A percentile compares a stretch with the other conserved stretches of the same genome.
Conservation (phyloP, 2,888 invertebrate species). For the Agrypnus murinus region DNA sequence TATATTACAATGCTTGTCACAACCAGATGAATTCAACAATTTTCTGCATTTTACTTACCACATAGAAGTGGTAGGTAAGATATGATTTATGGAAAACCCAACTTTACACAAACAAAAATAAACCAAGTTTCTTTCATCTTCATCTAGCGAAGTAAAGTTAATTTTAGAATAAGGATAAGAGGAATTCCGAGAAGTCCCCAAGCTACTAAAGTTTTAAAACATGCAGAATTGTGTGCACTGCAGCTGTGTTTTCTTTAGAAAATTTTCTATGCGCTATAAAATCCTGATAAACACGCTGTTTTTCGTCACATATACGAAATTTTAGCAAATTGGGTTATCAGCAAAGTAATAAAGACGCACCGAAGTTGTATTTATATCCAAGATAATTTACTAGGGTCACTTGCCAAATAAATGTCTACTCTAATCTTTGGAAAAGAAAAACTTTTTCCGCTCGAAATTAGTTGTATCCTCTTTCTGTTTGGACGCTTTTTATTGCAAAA, state of each 20-base stretch:
- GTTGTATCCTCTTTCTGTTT: slow-evolving; percentile 34
- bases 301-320: slow-evolving; percentile 21
- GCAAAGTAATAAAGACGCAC: slow-evolving; percentile 33
- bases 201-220: slow-evolving; percentile 23
- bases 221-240: slow-evolving; percentile 2
- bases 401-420: slow-evolving; percentile 42
- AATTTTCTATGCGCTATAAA: not conserved
- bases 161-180: not conserved
- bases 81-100: not conserved
- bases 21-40: too few species aligned
- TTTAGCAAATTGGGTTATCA: slow-evolving; percentile 35
- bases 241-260: slow-evolving; percentile 15
- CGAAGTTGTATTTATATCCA: slow-evolving; percentile 39
- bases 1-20: too few species aligned
- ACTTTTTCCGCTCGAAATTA: slow-evolving; percentile 40
- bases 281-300: slow-evolving; percentile 15
- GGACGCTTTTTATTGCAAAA: slow-evolving; percentile 41
- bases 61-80: not conserved
- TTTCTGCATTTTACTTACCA: not conserved
- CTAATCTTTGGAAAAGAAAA: slow-evolving; percentile 40
- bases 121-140: slow-evolving; percentile 1
- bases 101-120: not conserved
- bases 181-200: too few species aligned
- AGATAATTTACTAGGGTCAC: slow-evolving; percentile 39
- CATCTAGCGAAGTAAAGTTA: not conserved